Percentiles rank a stretch among this genome's conserved stretches.
Conservation (phyloP, 2,797 vertebrate species). For the Lacerta viridis region DNA sequence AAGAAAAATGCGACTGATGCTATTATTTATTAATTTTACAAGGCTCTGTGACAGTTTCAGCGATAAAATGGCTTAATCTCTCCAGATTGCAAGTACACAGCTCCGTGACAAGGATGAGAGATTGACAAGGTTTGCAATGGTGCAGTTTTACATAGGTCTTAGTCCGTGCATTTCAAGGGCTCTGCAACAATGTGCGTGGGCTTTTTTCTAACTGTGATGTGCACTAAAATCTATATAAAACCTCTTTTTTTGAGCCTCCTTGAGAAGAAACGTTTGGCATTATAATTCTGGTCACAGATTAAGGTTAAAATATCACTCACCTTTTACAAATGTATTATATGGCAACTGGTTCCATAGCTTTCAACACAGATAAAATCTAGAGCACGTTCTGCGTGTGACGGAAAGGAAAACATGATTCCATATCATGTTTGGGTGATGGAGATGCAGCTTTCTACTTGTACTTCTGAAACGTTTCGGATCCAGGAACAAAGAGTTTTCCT, state of each 20-base stretch:
- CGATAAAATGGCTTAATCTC: slow-evolving; percentile 77
- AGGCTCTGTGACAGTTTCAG: slow-evolving; percentile 75
- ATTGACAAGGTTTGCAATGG: slow-evolving; percentile 77
- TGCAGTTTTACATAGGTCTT: slow-evolving; percentile 77
- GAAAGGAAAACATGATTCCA: slow-evolving; percentile 76
- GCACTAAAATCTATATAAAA: slow-evolving; percentile 71
- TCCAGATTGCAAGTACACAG: slow-evolving; percentile 70
- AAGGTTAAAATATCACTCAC: slow-evolving; percentile 82
- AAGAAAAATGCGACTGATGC: slow-evolving; percentile 76
- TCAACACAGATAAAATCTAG: slow-evolving; percentile 83
- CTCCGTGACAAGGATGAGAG: slow-evolving; percentile 72
- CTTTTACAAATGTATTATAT: slow-evolving; percentile 83
- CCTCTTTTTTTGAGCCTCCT: slow-evolving; percentile 64
- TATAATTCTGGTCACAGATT: slow-evolving; percentile 80
- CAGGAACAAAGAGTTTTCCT: slow-evolving; percentile 65
- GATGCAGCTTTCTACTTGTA: slow-evolving; percentile 71
- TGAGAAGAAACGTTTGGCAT: slow-evolving; percentile 71
- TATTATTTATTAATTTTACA: slow-evolving; percentile 74
- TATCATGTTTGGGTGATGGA: slow-evolving; percentile 79
- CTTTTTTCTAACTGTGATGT: slow-evolving; percentile 70
- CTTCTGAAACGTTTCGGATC: slow-evolving; percentile 72
- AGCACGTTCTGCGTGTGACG: slow-evolving; percentile 79
- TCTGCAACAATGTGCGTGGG: slow-evolving; percentile 63
- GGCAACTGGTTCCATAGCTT: slow-evolving; percentile 77
- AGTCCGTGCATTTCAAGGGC: slow-evolving; percentile 81